A percentile compares a stretch with the other conserved stretches of the same genome.
These are phyloP conservation scores for Globicephala melas DNA, from an alignment of 2,113 vertebrate species.

Conservation along the genomic window DNA sequence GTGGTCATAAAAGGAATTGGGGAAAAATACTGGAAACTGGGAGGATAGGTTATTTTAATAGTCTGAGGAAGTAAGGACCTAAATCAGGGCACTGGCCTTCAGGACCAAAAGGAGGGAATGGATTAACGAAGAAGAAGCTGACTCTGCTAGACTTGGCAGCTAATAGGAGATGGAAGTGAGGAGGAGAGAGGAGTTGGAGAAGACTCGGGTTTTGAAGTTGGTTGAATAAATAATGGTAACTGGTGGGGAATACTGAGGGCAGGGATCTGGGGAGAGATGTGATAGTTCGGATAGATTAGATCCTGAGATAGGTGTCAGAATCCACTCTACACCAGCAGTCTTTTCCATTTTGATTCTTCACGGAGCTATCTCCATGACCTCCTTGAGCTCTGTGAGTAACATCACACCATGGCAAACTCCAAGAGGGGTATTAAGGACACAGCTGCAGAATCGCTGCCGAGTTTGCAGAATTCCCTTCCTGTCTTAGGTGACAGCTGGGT, in stretches of 20 bases:
- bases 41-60: not conserved
- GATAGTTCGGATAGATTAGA: not conserved
- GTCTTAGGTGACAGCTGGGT: constrained; percentile 19
- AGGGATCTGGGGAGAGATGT: no score
- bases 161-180: not conserved
- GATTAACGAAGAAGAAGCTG: not conserved
- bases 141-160: not conserved
- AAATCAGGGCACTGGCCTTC: not conserved
- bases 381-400: not conserved
- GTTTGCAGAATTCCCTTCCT: constrained; percentile 34
- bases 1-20: not conserved
- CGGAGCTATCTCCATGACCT: not conserved
- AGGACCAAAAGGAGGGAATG: no score
- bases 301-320: not conserved
- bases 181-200: not conserved
- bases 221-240: not conserved
- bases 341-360: not conserved
- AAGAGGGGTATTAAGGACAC: not conserved
- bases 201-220: not conserved
- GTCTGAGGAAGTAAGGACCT: not conserved
- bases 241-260: no score
- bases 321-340: not conserved
- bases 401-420: accelerated
- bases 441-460: not conserved
- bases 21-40: not conserved